A percentile compares a stretch with the other conserved stretches of the same genome.
Evolutionary conservation across 2,113 vertebrate species (phyloP).

Genomic region (Cheilinus undulatus): DNA sequence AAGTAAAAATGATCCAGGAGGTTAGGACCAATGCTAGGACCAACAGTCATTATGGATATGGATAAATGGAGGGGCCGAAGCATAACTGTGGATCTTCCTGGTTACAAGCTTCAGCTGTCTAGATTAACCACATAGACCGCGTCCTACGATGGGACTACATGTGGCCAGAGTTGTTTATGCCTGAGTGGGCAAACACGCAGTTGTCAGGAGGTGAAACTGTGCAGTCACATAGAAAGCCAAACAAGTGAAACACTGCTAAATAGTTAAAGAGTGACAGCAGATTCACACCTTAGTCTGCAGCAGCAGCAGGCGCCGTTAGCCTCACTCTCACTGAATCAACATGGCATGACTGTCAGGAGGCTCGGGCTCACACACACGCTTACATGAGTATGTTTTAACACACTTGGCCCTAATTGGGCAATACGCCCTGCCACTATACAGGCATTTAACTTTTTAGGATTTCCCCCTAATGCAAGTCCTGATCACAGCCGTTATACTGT

Average conservation of each 20-base stretch:
- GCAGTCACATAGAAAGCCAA: background rate
- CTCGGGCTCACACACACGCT: background rate
- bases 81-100: too few relatives aligned
- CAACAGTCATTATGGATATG: too few relatives aligned
- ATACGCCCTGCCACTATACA: background rate
- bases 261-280: background rate
- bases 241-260: background rate
- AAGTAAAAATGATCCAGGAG: too few relatives aligned
- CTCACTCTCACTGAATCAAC: background rate
- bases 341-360: background rate
- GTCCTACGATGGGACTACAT: background rate
- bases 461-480: background rate
- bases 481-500: background rate
- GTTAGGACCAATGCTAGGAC: too few relatives aligned
- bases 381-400: background rate
- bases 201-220: background rate
- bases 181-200: background rate
- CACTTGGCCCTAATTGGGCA: background rate
- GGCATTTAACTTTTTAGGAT: background rate
- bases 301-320: background rate
- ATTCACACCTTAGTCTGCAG: background rate
- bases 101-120: background rate
- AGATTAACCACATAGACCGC: too few relatives aligned
- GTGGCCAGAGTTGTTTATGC: background rate
- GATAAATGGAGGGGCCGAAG: too few relatives aligned